phyloP scores from a whole-genome alignment of 1,140 invertebrate genomes.

The Centruroides sculpturatus region DNA sequence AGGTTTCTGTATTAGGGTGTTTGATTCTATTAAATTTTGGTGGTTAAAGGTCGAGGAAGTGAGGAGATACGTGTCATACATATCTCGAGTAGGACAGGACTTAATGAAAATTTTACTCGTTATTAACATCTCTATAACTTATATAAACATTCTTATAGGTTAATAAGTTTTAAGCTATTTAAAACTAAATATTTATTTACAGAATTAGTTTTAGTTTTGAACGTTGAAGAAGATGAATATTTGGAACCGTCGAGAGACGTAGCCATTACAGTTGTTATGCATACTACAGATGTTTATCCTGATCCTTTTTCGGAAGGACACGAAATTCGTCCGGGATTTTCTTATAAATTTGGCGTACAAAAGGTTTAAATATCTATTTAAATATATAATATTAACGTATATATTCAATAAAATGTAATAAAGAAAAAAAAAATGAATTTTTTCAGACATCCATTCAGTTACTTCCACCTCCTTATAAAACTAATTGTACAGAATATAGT shows the following conservation, averaged over 20 bases:
- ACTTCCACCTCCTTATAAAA: slow-evolving; percentile 9
- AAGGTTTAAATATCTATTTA: background rate
- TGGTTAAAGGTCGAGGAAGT: no score
- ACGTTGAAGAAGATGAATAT: slow-evolving; percentile 10
- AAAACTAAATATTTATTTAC: no score
- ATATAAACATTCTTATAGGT: no score
- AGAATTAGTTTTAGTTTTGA: slow-evolving; percentile 8
- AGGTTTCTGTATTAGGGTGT: no score
- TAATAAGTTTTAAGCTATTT: no score
- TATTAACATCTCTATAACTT: no score
- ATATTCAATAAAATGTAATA: no score
- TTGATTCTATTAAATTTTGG: no score
- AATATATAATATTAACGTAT: background rate
- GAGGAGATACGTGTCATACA: no score
- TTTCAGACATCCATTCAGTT: slow-evolving; percentile 6
- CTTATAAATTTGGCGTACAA: slow-evolving; percentile 8
- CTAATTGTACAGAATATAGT: slow-evolving; percentile 9
- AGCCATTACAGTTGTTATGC: slow-evolving; percentile 3
- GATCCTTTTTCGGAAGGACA: slow-evolving; percentile 12
- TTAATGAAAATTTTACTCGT: no score
- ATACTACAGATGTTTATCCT: slow-evolving; percentile 9
- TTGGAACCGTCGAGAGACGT: slow-evolving; percentile 8
- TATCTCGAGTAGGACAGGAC: no score
- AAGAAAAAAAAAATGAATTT: no score
- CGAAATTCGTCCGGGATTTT: slow-evolving; percentile 7